A percentile compares a stretch with the other conserved stretches of the same genome.
These are phyloP conservation scores for Antheraea mylitta DNA, from an alignment of 1,140 invertebrate species.

Conservation along the genomic window DNA sequence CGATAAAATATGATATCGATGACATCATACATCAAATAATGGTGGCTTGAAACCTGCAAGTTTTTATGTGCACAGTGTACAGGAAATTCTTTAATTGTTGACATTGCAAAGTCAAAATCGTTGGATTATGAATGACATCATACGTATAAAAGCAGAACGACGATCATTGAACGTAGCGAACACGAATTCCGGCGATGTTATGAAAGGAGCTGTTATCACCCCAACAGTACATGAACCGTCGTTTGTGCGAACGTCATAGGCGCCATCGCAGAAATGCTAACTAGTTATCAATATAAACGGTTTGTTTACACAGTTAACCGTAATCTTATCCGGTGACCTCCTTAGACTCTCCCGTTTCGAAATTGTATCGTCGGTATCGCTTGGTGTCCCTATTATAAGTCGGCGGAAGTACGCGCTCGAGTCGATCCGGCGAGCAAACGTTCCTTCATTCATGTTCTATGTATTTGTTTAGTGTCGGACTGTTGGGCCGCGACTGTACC, in stretches of 20 bases:
- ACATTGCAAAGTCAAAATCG: slow-evolving; percentile 4
- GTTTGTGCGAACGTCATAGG: slow-evolving; percentile 47
- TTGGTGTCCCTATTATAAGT: slow-evolving; percentile 47
- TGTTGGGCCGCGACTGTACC: not conserved
- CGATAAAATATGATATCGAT: not conserved
- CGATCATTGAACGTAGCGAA: slow-evolving; percentile 12
- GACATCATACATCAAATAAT: slow-evolving; percentile 1
- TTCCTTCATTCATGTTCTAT: slow-evolving; percentile 60
- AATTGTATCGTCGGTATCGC: slow-evolving; percentile 49
- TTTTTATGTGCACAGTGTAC: slow-evolving; percentile 1
- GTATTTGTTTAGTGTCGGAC: slow-evolving; percentile 55
- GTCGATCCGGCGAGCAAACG: slow-evolving; percentile 41
- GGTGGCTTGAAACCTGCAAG: not conserved
- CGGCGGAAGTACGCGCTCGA: slow-evolving; percentile 59
- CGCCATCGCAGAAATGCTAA: slow-evolving; percentile 67
- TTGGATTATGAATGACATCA: slow-evolving; percentile 4
- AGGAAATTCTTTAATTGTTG: slow-evolving; percentile 11
- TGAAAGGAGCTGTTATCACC: slow-evolving; percentile 37
- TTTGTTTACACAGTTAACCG: slow-evolving; percentile 75
- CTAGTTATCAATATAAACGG: slow-evolving; percentile 72
- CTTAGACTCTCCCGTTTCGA: slow-evolving; percentile 75
- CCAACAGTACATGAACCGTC: slow-evolving; percentile 34
- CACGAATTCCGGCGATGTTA: slow-evolving; percentile 14
- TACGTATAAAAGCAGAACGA: slow-evolving; percentile 8
- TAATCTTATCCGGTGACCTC: slow-evolving; percentile 77